Conservation (phyloP, 2,888 invertebrate species). For the Yponomeuta cagnagella region DNA sequence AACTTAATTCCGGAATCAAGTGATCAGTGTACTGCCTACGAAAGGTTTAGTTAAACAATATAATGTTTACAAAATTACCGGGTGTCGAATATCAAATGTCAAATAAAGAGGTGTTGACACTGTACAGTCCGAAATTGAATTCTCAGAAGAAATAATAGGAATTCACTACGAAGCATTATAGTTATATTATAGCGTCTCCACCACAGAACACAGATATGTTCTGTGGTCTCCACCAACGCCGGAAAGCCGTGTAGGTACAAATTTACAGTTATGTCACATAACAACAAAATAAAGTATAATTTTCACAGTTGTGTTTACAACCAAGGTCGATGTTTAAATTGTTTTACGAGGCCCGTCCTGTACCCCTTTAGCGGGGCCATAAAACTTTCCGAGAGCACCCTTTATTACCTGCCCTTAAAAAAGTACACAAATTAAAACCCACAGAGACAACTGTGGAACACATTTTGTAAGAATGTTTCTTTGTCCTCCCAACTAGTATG, state of each 20-base stretch:
- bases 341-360: constrained; percentile 44
- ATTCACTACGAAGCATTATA: neutral
- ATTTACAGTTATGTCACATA: constrained; percentile 41
- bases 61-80: no score
- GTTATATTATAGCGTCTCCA: neutral
- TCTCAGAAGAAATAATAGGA: neutral
- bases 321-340: constrained; percentile 39
- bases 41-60: no score
- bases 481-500: neutral
- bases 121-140: no score
- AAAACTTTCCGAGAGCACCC: constrained; percentile 64
- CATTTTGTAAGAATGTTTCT: neutral
- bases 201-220: no score
- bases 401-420: constrained; percentile 41
- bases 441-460: neutral
- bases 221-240: neutral
- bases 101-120: no score
- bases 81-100: no score
- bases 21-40: no score
- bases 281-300: constrained; percentile 27
- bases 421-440: neutral
- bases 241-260: constrained; percentile 17
- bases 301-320: constrained; percentile 40
- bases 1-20: no score
- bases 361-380: constrained; percentile 55